phyloP scores from a whole-genome alignment of 2,797 vertebrate genomes.

The Arremon brunneinucha region DNA sequence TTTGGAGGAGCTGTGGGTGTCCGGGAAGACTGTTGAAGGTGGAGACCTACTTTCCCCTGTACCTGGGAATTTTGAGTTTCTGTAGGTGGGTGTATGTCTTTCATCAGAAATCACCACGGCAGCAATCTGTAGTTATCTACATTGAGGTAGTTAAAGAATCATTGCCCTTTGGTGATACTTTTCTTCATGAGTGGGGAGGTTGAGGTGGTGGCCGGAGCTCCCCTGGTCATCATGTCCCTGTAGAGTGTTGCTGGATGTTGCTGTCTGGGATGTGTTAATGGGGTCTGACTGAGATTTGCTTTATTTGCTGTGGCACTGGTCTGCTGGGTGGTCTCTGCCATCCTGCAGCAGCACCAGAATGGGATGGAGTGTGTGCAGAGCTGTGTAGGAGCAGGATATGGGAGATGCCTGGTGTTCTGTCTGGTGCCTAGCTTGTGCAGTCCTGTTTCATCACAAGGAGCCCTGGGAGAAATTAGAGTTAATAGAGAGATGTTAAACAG shows the following conservation, averaged over 20 bases:
- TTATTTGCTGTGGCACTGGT: rapidly evolving
- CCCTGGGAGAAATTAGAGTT: background rate
- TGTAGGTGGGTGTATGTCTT: background rate
- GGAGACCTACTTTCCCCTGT: background rate
- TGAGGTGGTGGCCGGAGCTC: background rate
- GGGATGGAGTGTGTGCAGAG: background rate
- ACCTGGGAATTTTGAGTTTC: background rate
- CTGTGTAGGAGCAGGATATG: background rate
- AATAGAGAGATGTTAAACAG: background rate
- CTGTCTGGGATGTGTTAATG: background rate
- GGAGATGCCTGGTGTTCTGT: background rate
- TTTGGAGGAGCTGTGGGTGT: background rate
- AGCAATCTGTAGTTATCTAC: background rate
- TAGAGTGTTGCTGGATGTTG: rapidly evolving
- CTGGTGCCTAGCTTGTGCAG: background rate
- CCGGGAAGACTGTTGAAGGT: background rate
- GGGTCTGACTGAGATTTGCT: background rate
- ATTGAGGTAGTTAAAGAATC: background rate
- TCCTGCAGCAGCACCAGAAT: background rate
- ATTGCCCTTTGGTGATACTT: background rate
- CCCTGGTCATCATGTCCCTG: rapidly evolving
- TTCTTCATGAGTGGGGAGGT: background rate
- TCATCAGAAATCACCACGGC: background rate
- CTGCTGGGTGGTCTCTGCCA: background rate
- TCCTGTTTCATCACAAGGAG: background rate